Conservation (phyloP, 2,113 vertebrate genomes). For the Mesocricetus auratus region DNA sequence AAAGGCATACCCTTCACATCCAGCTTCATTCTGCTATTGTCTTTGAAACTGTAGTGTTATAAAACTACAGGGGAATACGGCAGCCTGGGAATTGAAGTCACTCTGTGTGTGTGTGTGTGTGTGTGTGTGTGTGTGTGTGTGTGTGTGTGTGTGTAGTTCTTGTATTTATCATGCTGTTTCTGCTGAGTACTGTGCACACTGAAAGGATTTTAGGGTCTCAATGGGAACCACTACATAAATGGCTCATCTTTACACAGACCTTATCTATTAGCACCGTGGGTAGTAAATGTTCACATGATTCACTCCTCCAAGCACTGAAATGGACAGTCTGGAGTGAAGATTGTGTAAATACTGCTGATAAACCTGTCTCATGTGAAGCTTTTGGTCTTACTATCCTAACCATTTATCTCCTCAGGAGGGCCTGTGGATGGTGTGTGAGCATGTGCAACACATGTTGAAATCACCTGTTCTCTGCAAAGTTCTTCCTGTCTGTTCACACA, state of each 20-base stretch:
- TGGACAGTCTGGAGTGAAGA: background rate
- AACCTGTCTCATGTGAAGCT: background rate
- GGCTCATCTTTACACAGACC: conserved; percentile 17
- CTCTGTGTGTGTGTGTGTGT: conserved; percentile 6
- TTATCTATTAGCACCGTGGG: background rate
- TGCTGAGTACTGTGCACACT: background rate
- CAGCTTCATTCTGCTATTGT: conserved; percentile 29
- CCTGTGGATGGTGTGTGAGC: too few species aligned
- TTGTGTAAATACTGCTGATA: background rate
- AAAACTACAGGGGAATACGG: conserved; percentile 32
- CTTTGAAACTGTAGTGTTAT: background rate
- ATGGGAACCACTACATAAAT: background rate
- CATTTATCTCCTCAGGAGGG: background rate
- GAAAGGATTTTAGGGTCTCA: background rate
- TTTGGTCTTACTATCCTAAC: background rate
- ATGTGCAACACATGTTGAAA: background rate
- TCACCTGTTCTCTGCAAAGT: conserved; percentile 3
- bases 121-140: background rate
- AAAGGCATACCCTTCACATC: background rate
- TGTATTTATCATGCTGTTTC: conserved; percentile 26
- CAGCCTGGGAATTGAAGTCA: background rate
- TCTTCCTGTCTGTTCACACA: background rate
- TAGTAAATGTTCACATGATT: background rate
- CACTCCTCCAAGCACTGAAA: conserved; percentile 24
- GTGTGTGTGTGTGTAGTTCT: conserved; percentile 25